Conservation (phyloP, 1,140 invertebrate species). For the Hydropsyche tenuis region DNA sequence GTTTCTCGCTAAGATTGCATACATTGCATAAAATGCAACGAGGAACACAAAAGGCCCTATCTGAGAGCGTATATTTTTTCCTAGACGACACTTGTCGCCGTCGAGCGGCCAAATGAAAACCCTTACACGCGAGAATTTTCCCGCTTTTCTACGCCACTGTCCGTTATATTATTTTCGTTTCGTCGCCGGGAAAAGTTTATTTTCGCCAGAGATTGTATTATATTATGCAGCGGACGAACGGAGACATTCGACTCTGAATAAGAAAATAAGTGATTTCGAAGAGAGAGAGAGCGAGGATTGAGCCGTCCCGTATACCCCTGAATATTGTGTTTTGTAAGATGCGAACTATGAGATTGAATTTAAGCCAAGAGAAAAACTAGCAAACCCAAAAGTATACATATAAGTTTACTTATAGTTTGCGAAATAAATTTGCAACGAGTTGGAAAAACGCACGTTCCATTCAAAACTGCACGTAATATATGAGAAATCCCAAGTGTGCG, state of each 20-base stretch:
- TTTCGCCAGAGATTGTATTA: background rate
- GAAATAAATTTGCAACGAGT: too few relatives aligned
- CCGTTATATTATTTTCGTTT: conserved; percentile 13
- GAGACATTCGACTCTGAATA: conserved; percentile 30
- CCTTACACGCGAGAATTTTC: background rate
- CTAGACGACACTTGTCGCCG: conserved; percentile 27
- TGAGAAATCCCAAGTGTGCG: too few relatives aligned
- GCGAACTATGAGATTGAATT: conserved; percentile 6
- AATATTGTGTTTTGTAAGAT: conserved; percentile 22
- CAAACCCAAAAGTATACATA: too few relatives aligned
- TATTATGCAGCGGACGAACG: conserved; percentile 29
- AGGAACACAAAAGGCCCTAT: conserved; percentile 18
- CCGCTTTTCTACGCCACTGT: too few relatives aligned
- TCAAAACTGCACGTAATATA: too few relatives aligned
- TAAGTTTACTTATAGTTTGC: too few relatives aligned
- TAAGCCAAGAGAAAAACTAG: background rate
- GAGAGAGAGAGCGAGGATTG: conserved; percentile 8
- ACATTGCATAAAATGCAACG: conserved; percentile 25
- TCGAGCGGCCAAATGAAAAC: conserved; percentile 33
- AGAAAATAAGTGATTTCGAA: conserved; percentile 30
- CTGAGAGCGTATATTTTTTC: conserved; percentile 26
- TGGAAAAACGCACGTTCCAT: too few relatives aligned
- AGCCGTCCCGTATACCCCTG: background rate
- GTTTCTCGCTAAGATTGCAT: background rate
- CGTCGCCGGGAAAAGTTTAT: conserved; percentile 13